Evolutionary conservation across 2,888 invertebrate species (phyloP).

Genomic region (Phania funesta): DNA sequence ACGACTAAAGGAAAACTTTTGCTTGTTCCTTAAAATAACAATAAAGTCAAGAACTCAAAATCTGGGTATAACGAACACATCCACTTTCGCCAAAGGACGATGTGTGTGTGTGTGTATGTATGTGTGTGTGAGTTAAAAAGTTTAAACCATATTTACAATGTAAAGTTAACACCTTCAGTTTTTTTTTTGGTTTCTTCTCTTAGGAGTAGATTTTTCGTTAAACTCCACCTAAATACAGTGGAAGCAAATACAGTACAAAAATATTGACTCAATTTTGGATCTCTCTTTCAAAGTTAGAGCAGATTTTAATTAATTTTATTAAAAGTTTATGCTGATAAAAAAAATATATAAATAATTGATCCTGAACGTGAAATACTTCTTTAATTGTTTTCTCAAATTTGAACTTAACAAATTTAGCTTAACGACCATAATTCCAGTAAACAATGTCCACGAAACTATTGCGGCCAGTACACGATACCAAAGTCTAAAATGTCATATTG

Average conservation of each 20-base stretch:
- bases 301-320: no score
- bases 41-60: constrained; percentile 60
- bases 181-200: constrained; percentile 1
- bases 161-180: constrained; percentile 69
- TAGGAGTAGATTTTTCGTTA: not conserved
- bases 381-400: no score
- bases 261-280: not conserved
- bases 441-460: no score
- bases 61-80: constrained; percentile 30
- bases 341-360: no score
- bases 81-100: not conserved
- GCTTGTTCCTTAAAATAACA: constrained; percentile 62
- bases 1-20: constrained; percentile 49
- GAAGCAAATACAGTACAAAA: not conserved
- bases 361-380: no score
- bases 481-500: no score
- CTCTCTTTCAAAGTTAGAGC: no score
- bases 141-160: constrained; percentile 69
- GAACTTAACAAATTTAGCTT: no score
- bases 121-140: constrained; percentile 53
- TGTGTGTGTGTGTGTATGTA: not conserved
- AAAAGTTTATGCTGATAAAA: no score
- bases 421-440: no score
- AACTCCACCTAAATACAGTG: constrained; percentile 1
- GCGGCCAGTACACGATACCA: no score